Conservation (phyloP, 1,140 invertebrate genomes). For the Akabosia matsudoensis region DNA sequence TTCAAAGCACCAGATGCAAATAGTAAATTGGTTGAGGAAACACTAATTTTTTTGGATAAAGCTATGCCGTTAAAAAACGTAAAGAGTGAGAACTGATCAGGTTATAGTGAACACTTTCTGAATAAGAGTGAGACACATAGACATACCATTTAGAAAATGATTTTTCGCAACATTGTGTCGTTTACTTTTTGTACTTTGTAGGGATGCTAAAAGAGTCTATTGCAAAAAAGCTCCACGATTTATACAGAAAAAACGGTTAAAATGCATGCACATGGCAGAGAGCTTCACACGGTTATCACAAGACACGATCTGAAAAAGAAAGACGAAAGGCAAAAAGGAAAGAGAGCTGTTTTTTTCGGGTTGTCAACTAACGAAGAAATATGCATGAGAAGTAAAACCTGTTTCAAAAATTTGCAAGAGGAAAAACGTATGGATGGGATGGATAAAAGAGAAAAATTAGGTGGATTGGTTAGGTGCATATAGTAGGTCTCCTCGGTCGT, state of each 20-base stretch:
- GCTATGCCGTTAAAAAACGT: too few relatives aligned
- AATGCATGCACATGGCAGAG: not conserved
- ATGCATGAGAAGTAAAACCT: not conserved
- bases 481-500: not conserved
- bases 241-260: too few relatives aligned
- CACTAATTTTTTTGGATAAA: not conserved
- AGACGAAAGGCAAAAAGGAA: not conserved
- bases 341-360: not conserved
- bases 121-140: too few relatives aligned
- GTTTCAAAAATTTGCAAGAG: not conserved
- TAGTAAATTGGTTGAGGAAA: conserved; percentile 8
- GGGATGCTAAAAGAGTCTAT: too few relatives aligned
- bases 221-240: too few relatives aligned
- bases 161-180: too few relatives aligned
- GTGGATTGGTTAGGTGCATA: not conserved
- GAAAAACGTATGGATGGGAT: not conserved
- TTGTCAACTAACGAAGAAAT: not conserved
- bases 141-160: too few relatives aligned
- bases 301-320: not conserved
- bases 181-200: too few relatives aligned
- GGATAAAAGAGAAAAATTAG: not conserved
- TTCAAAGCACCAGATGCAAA: not conserved
- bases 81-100: too few relatives aligned
- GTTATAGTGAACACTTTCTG: too few relatives aligned
- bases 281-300: not conserved